These are phyloP conservation scores for Opisthocomus hoazin DNA, from an alignment of 2,113 vertebrate genomes.

Conservation along the genomic window DNA sequence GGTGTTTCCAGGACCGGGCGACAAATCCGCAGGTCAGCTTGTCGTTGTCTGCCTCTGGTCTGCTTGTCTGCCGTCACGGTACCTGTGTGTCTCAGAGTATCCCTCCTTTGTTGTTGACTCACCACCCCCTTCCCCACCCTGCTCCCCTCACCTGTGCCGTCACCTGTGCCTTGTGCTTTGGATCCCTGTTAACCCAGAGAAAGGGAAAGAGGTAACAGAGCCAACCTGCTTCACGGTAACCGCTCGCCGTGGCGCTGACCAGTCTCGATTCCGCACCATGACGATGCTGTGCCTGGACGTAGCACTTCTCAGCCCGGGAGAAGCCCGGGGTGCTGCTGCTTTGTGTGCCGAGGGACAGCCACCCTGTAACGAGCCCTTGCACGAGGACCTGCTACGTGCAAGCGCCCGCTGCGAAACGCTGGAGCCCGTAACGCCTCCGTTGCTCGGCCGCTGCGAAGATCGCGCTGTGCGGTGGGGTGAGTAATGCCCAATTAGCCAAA, in stretches of 20 bases:
- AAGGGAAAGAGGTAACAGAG: neutral
- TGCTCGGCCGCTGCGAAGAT: neutral
- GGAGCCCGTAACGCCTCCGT: neutral
- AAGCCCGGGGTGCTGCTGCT: neutral
- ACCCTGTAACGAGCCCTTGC: neutral
- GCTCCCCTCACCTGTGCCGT: constrained; percentile 2
- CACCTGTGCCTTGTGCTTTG: constrained; percentile 37
- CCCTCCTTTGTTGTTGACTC: neutral
- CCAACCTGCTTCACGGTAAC: neutral
- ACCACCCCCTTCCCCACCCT: neutral
- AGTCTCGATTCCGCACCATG: neutral
- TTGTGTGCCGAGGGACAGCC: neutral
- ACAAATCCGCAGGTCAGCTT: constrained; percentile 66
- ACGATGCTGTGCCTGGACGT: neutral
- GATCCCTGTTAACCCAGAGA: neutral
- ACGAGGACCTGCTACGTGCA: neutral
- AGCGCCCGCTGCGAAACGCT: neutral
- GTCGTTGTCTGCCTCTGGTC: constrained; percentile 49
- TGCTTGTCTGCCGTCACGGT: constrained; percentile 37
- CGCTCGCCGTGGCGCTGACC: neutral
- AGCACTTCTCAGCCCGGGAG: neutral
- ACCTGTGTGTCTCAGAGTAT: constrained; percentile 47
- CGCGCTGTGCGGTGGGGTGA: neutral
- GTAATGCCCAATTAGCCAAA: constrained; percentile 20
- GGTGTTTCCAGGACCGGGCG: constrained; percentile 47